phyloP scores from a whole-genome alignment of 2,113 vertebrate species.

The Sterrhoptilus dennistouni region DNA sequence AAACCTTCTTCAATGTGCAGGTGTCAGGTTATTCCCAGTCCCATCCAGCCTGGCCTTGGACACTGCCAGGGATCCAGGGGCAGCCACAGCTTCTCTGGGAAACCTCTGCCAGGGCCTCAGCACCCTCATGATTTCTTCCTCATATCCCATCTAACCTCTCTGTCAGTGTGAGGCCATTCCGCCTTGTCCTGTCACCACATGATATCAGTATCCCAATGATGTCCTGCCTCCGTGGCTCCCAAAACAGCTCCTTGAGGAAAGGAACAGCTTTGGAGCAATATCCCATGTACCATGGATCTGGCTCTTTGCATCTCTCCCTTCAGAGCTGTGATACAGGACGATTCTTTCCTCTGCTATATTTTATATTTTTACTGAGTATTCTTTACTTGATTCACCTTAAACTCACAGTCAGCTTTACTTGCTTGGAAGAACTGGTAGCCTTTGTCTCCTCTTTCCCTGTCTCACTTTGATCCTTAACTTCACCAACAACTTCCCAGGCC shows the following conservation, averaged over 20 bases:
- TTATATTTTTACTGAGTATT: background rate
- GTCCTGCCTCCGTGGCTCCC: background rate
- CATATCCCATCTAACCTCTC: background rate
- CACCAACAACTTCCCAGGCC: background rate
- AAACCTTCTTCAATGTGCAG: background rate
- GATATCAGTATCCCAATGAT: background rate
- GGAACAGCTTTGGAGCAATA: background rate
- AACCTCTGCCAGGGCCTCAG: fast-evolving
- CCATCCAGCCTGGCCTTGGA: background rate
- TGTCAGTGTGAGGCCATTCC: background rate
- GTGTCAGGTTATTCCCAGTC: fast-evolving
- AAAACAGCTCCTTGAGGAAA: background rate
- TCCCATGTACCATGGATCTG: background rate
- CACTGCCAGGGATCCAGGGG: background rate
- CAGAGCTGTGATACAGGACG: background rate
- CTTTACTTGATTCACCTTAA: background rate
- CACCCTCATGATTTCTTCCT: background rate
- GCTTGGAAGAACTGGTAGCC: background rate
- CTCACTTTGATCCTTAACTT: background rate
- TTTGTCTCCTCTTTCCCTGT: background rate
- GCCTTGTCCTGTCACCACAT: background rate
- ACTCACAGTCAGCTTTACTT: background rate
- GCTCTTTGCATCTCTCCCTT: background rate
- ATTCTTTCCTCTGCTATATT: background rate
- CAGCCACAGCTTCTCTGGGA: background rate